Evolutionary conservation across 2,888 invertebrate species (phyloP), one percentile per base, ranked within the genome.

Genomic region (Tribolium freemani): DNA sequence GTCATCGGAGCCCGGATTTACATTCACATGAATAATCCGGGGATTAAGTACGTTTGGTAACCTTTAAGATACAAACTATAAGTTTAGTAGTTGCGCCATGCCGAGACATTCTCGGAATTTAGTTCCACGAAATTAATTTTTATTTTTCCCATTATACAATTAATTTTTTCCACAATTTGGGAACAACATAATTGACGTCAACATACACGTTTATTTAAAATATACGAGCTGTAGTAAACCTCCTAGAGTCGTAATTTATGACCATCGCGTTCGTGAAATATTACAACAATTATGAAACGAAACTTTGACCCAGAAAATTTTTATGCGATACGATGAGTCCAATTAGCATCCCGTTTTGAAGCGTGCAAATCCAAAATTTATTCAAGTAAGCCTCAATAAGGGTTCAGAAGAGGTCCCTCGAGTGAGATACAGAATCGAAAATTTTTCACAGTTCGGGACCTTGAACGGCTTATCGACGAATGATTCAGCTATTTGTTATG

Each of bases 1-100:
- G 69, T 69, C 69, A 30, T 8, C 69, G 51, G 16, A 48, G 26
- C 5, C 26, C 13, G 50, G 13, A 13, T 50, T 50, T 50, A 50
- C 50, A 50, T 13, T 13, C 13, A 13, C 11, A 50, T 50, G 13
- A 50, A 50, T 50, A 50, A 50, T 50, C 13, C 50, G 8, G 5
- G 13, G 50, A 50, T 50, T 50, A 50, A 13, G 11, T 13, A 5
- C 26, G 26, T 26, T 26, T 26, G 26, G 26, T 26, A 26, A 26
- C 26, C 26, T 26, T 26, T 26, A 26, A 26, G 26, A 26, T 26
- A 26, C 26, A 48, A 48, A 48, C 48, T 16, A 48, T 10, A 48
- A 16, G 48, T 10, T 16, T 48, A 48, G 16, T 16, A 48, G 48
- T 48, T 48, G 11, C 10, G 13, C 26, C 26, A 26, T 26, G 26